Conservation (phyloP, 2,888 invertebrate genomes). For the Ophraella communa region DNA sequence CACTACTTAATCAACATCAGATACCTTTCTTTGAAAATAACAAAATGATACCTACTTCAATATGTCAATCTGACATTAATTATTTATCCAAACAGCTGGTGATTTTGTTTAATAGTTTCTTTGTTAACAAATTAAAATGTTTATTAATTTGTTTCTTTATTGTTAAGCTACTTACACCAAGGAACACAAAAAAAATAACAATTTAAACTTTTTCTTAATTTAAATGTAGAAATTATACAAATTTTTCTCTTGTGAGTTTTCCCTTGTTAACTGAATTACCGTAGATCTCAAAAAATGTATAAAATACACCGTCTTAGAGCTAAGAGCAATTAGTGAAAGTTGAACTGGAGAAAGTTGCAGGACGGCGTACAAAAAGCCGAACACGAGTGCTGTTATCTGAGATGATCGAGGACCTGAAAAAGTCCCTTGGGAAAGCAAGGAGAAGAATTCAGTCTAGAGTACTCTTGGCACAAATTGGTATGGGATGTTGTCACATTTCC, state of each 20-base stretch:
- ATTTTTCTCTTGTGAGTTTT: background rate
- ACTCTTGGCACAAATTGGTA: background rate
- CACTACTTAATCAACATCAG: too few species aligned
- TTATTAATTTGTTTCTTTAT: too few species aligned
- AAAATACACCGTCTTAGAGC: constrained; percentile 32
- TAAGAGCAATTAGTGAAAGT: constrained; percentile 53
- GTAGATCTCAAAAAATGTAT: background rate
- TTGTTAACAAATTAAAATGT: too few species aligned
- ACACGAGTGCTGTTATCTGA: constrained; percentile 55
- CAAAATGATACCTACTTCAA: too few species aligned
- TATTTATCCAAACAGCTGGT: too few species aligned
- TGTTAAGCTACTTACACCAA: too few species aligned
- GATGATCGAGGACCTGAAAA: constrained; percentile 51
- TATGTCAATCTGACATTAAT: too few species aligned
- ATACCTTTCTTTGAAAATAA: too few species aligned
- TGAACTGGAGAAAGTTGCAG: constrained; percentile 46
- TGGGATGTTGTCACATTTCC: background rate
- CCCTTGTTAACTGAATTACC: background rate
- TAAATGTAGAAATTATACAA: background rate
- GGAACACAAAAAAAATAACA: too few species aligned
- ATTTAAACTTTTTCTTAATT: background rate
- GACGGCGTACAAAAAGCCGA: constrained; percentile 49
- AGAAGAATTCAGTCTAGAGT: constrained; percentile 5
- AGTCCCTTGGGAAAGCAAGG: constrained; percentile 24
- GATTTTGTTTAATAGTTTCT: too few species aligned